Evolutionary conservation across 2,113 vertebrate genomes (phyloP).

Genomic region (Gobio gobio): DNA sequence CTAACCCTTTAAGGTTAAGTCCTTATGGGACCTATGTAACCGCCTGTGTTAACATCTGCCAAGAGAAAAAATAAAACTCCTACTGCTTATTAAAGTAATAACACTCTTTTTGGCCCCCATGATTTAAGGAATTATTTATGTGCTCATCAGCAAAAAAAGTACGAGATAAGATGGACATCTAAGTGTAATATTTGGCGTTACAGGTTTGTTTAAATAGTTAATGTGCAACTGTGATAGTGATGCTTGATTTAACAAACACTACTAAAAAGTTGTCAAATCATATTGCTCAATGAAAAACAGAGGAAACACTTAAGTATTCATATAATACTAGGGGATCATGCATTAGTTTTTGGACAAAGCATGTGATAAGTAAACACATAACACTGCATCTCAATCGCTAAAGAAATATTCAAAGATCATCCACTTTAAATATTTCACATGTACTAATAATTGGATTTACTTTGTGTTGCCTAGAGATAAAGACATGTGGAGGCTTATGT

Average conservation of each 20-base stretch:
- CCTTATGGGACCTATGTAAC: no score
- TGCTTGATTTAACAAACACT: background rate
- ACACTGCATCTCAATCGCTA: background rate
- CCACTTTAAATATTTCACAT: constrained; percentile 34
- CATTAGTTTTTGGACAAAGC: constrained; percentile 25
- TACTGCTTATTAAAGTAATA: background rate
- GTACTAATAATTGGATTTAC: background rate
- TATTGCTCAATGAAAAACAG: constrained; percentile 50
- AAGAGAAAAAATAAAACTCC: background rate
- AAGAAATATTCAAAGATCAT: constrained; percentile 31
- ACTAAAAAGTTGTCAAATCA: background rate
- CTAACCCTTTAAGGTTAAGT: no score
- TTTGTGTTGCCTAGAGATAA: background rate
- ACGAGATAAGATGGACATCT: background rate
- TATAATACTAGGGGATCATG: constrained; percentile 19
- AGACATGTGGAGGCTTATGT: background rate
- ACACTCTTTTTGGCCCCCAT: background rate
- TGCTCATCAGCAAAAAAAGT: background rate
- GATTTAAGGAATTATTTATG: background rate
- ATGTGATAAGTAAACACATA: constrained; percentile 24
- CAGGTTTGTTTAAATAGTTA: background rate
- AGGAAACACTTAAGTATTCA: constrained; percentile 54
- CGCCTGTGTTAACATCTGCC: background rate
- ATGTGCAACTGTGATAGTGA: background rate
- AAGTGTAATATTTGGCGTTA: background rate